Evolutionary conservation across 1,140 invertebrate genomes (phyloP).

Genomic region (Mactra quadrangularis): DNA sequence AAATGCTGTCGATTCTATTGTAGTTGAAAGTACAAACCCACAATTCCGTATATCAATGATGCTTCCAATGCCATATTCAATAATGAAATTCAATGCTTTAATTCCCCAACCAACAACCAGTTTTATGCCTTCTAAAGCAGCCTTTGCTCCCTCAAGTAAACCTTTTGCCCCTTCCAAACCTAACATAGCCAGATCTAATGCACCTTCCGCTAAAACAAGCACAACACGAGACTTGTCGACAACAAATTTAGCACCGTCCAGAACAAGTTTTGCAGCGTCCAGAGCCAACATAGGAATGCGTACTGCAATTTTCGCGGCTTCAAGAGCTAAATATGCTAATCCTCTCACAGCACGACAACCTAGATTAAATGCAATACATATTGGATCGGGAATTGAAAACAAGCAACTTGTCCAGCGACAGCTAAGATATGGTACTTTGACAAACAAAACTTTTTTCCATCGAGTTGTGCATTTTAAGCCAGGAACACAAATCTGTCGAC

Average conservation of each 20-base stretch:
- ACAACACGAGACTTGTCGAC: conserved; percentile 49
- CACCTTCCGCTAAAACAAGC: conserved; percentile 21
- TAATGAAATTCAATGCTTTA: conserved; percentile 27
- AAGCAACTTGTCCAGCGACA: conserved; percentile 51
- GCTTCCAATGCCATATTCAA: conserved; percentile 32
- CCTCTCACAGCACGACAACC: conserved; percentile 16
- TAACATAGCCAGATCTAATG: conserved; percentile 7
- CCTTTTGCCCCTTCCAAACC: conserved; percentile 33
- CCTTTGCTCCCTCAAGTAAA: conserved; percentile 31
- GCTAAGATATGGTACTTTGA: conserved; percentile 31
- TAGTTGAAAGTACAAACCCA: conserved; percentile 31
- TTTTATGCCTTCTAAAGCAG: conserved; percentile 34
- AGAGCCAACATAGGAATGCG: conserved; percentile 28
- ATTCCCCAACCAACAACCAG: conserved; percentile 10
- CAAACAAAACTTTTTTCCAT: conserved; percentile 17
- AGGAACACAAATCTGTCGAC: conserved; percentile 26
- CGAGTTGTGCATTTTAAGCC: conserved; percentile 34
- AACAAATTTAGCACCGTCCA: conserved; percentile 35
- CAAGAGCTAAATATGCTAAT: conserved; percentile 34
- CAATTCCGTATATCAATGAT: conserved; percentile 47
- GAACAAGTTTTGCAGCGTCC: conserved; percentile 18
- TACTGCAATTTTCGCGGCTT: conserved; percentile 29
- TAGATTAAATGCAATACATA: conserved; percentile 28
- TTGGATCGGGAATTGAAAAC: conserved; percentile 38
- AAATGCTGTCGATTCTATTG: conserved; percentile 8